Evolutionary conservation across 23 tunicate genomes (phyloP), one percentile per base, ranked within the genome.

Genomic region (Ciona savignyi): DNA sequence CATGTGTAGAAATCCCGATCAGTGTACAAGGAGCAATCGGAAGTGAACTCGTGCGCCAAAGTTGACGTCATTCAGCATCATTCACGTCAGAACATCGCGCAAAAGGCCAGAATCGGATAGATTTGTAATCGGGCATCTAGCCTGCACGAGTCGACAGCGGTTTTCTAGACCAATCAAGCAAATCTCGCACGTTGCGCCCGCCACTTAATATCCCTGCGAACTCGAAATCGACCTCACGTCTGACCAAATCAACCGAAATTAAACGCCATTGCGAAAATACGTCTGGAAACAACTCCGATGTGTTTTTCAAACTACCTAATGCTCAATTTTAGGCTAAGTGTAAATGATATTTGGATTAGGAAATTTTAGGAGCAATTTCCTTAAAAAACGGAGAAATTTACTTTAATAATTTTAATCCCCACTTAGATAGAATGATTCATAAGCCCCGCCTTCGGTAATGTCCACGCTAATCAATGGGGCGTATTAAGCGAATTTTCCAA

Each of bases 171-270:
- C 56, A 42, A 42, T 42, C 15, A 42, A 42, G 56, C 56, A 42
- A 42, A 42, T 42, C 56, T 15, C 15, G 56, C 11, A 6, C 15
- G 9, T 9, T 15, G 9, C 15, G 56, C 15, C 56, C 56, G 56
- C 56, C 56, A 42, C 56, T 42, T 42, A 42, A 42, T 42, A 42
- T 42, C 56, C 56, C 56, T 42, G 56, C 56, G 56, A 42, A 42
- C 56, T 15, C 11, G 56, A 42, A 42, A 42, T 6, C 56, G 15
- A 15, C 11, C 56, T 42, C 11, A 9, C 15, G 56, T 42, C 56
- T 42, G 56, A 15, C 9, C 11, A 6, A 42, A 42, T 6, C 56
- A 42, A 42, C 56, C 15, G 56, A 42, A 42, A 42, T 42, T 42
- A 15, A 42, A 42, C 56, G 56, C 56, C 15, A 15, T 6, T 42